These are phyloP conservation scores for Stylophora pistillata DNA, from an alignment of 64 coral and sea anemone species.

Conservation along the genomic window DNA sequence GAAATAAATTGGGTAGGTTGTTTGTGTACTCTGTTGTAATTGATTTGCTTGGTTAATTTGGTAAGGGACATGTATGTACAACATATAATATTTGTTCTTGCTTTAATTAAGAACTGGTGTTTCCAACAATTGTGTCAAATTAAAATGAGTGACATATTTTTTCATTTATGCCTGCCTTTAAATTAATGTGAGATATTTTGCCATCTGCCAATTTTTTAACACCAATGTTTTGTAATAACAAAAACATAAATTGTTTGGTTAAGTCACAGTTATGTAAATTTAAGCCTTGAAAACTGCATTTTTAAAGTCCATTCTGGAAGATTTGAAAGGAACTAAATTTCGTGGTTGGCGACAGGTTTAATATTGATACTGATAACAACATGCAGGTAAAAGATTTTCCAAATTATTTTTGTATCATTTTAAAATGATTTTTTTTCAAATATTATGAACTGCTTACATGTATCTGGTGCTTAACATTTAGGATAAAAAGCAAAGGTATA, in stretches of 20 bases:
- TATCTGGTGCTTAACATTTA: no score
- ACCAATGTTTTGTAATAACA: neutral
- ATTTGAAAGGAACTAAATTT: neutral
- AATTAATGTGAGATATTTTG: neutral
- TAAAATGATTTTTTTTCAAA: neutral
- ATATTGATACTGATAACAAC: neutral
- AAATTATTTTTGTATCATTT: neutral
- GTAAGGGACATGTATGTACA: no score
- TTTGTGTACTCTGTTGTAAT: neutral
- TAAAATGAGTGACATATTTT: neutral
- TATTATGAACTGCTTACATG: no score
- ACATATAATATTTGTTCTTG: neutral
- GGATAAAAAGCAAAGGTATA: no score
- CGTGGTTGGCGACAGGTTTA: no score
- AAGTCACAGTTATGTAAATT: slow-evolving; percentile 38
- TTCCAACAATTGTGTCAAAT: neutral
- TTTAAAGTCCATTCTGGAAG: neutral
- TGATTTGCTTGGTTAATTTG: neutral
- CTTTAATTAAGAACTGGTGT: neutral
- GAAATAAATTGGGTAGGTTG: slow-evolving; percentile 95
- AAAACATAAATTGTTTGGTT: neutral
- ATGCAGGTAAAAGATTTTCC: neutral
- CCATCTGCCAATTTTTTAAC: neutral
- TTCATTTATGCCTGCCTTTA: neutral
- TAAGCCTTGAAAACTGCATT: neutral